Percentiles rank a stretch among this genome's conserved stretches.
phyloP scores from a whole-genome alignment of 2,797 vertebrate genomes.

The Pyrocephalus nanus region DNA sequence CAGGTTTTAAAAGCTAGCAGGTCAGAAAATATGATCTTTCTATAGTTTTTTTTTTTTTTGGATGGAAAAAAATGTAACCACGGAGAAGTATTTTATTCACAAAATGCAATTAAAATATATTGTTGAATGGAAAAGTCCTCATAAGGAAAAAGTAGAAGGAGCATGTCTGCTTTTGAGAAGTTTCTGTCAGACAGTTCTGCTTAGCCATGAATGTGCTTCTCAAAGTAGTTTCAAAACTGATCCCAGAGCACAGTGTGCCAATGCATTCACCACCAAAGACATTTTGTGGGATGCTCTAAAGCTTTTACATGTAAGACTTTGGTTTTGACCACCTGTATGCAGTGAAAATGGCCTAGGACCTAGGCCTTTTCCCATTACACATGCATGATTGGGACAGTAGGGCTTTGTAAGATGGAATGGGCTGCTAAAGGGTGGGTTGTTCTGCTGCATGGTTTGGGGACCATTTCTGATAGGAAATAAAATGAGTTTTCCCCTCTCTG shows the following conservation, averaged over 20 bases:
- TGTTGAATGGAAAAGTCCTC: neutral
- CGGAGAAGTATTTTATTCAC: neutral
- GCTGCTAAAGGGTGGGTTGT: neutral
- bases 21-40: neutral
- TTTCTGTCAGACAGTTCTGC: neutral
- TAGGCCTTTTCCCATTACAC: neutral
- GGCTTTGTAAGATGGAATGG: neutral
- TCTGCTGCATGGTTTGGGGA: neutral
- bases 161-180: neutral
- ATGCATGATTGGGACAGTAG: neutral
- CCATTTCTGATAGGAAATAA: neutral
- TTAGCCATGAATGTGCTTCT: neutral
- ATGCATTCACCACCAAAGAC: neutral
- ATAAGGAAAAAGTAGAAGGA: neutral
- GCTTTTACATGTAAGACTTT: neutral
- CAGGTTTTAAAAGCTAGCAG: neutral
- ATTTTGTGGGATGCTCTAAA: neutral
- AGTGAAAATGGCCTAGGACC: neutral
- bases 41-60: neutral
- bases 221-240: neutral
- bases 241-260: neutral
- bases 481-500: neutral
- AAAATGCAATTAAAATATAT: neutral
- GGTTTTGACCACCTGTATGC: neutral
- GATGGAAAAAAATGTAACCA: neutral